Percentiles rank a stretch among this genome's conserved stretches.
Evolutionary conservation across 2,797 vertebrate species (phyloP).

Genomic region (Taenioides sp.): DNA sequence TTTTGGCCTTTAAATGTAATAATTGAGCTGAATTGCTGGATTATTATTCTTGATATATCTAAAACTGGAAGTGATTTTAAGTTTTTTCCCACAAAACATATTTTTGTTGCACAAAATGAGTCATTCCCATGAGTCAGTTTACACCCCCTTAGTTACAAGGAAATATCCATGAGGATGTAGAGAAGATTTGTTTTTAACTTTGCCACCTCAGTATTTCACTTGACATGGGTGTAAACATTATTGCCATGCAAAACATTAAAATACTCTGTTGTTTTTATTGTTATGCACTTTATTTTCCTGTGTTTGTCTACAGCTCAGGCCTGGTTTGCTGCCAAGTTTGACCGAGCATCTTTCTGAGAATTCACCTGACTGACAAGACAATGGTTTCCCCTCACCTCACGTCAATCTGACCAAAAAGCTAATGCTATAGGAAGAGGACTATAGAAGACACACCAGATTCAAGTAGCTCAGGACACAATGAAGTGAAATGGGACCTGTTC

Average conservation of each 20-base stretch:
- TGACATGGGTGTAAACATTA: background rate
- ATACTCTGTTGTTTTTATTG: background rate
- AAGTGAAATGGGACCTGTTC: background rate
- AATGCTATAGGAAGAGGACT: conserved; percentile 26
- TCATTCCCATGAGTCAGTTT: background rate
- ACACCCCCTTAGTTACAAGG: background rate
- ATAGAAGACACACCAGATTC: conserved; percentile 43
- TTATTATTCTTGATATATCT: background rate
- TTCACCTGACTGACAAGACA: conserved; percentile 38
- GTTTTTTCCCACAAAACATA: background rate
- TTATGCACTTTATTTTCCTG: background rate
- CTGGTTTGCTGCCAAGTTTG: conserved; percentile 82
- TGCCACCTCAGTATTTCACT: background rate
- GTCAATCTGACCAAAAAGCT: conserved; percentile 30
- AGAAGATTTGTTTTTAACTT: too few relatives aligned
- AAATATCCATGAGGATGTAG: background rate
- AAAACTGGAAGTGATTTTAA: background rate
- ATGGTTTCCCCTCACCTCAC: conserved; percentile 36
- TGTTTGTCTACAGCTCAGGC: conserved; percentile 79
- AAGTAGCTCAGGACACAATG: conserved; percentile 57
- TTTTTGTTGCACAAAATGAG: background rate
- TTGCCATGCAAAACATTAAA: background rate
- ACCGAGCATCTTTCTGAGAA: conserved; percentile 84
- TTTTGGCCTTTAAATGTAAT: too few relatives aligned
- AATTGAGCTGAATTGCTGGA: background rate